Percentiles rank a stretch among this genome's conserved stretches.
These are phyloP conservation scores for Patella pellucida DNA, from an alignment of 2,888 invertebrate genomes.

Conservation along the genomic window DNA sequence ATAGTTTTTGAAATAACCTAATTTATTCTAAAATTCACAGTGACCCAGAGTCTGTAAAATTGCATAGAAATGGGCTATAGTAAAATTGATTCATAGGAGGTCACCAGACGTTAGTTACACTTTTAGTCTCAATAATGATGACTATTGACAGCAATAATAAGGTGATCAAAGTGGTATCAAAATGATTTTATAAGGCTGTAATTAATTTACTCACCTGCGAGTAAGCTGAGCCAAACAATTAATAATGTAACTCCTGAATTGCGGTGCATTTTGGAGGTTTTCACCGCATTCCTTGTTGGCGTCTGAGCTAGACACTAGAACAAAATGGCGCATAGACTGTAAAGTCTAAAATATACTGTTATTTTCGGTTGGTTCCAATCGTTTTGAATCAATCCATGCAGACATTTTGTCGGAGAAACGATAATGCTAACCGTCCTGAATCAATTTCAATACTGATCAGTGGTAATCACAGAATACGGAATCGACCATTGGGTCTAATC, in stretches of 20 bases:
- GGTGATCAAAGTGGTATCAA: too few species aligned
- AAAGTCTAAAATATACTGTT: neutral
- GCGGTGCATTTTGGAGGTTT: neutral
- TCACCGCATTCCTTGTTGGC: conserved; percentile 10
- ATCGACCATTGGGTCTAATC: conserved; percentile 10
- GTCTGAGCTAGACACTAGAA: neutral
- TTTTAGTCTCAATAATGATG: too few species aligned
- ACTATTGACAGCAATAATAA: too few species aligned
- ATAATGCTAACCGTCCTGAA: neutral
- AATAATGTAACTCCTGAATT: conserved; percentile 6
- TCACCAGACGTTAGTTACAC: conserved; percentile 1
- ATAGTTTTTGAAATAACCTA: too few species aligned
- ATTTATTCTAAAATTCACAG: too few species aligned
- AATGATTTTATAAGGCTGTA: too few species aligned
- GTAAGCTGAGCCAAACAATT: neutral
- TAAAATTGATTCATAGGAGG: conserved; percentile 6
- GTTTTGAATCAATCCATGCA: too few species aligned
- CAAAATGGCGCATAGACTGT: conserved; percentile 10
- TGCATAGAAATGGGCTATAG: too few species aligned
- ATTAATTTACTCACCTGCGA: neutral
- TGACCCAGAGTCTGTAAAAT: too few species aligned
- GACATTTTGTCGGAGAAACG: too few species aligned
- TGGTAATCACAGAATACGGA: neutral
- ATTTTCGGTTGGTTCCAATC: neutral
- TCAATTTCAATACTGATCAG: conserved; percentile 11